Conservation (phyloP, 2,797 vertebrate genomes). For the Heterohyrax brucei region DNA sequence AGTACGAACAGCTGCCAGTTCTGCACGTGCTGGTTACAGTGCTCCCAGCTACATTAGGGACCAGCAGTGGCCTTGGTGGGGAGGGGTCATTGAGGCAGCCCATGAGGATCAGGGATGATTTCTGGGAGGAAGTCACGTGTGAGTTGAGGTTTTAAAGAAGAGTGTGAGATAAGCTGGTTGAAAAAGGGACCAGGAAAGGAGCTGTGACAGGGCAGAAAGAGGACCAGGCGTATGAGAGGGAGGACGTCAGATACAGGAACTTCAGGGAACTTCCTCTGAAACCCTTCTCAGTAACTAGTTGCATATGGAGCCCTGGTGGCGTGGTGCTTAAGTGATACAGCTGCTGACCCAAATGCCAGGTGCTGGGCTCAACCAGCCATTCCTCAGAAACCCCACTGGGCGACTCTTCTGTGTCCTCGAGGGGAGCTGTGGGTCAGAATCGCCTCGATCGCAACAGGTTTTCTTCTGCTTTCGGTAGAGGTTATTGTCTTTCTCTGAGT, state of each 20-base stretch:
- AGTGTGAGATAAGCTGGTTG: neutral
- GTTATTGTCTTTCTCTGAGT: constrained; percentile 11
- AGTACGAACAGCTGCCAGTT: neutral
- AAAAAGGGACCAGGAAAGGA: neutral
- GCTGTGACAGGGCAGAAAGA: neutral
- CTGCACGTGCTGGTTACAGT: neutral
- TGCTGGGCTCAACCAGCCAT: too few species aligned
- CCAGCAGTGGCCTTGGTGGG: neutral
- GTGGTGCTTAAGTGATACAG: too few species aligned
- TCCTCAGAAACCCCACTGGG: too few species aligned
- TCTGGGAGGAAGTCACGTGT: constrained; percentile 54
- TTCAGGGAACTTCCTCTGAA: neutral
- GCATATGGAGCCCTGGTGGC: neutral
- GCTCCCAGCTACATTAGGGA: neutral
- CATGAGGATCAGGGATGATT: neutral
- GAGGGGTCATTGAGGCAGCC: neutral
- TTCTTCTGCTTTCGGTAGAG: neutral
- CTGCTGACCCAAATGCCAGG: too few species aligned
- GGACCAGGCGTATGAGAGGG: neutral
- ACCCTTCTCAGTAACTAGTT: neutral
- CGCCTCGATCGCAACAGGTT: too few species aligned
- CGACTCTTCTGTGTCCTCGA: too few species aligned
- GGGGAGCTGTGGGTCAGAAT: too few species aligned
- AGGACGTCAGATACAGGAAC: neutral
- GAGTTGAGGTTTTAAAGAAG: constrained; percentile 35